These are phyloP conservation scores for Lepilemur septentrionalis DNA, from an alignment of 2,797 vertebrate genomes.

Conservation along the genomic window DNA sequence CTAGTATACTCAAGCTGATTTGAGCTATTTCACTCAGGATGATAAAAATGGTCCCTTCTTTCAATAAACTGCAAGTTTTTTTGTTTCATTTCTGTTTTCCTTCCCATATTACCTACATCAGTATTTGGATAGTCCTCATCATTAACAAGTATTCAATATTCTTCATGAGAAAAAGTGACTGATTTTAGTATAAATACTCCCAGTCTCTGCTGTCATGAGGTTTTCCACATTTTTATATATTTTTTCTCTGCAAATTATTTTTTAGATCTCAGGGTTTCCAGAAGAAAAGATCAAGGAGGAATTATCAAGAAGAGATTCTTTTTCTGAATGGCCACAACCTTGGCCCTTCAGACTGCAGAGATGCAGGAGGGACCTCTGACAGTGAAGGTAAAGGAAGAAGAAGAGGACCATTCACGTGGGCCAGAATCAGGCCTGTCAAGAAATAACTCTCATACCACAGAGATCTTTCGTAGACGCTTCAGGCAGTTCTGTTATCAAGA, in stretches of 20 bases:
- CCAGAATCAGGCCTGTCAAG: background rate
- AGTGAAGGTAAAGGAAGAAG: conserved; percentile 18
- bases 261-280: conserved; percentile 42
- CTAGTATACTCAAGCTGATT: background rate
- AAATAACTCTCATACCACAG: background rate
- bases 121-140: background rate
- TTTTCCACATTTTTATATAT: conserved; percentile 4
- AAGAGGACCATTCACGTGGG: background rate
- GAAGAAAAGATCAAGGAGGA: conserved; percentile 12
- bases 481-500: conserved; percentile 43
- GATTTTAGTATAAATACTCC: background rate
- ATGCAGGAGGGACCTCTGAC: background rate
- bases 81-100: background rate
- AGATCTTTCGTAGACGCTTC: background rate
- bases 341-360: conserved; percentile 4
- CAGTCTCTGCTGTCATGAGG: background rate
- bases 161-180: background rate
- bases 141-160: background rate
- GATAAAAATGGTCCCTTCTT: background rate
- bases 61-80: background rate
- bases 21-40: background rate
- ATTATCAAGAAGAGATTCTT: background rate
- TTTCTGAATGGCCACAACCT: conserved; percentile 31
- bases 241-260: conserved; percentile 27
- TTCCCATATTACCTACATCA: background rate